These are phyloP conservation scores for Toxonevra muliebris DNA, from an alignment of 2,888 invertebrate genomes.

Conservation along the genomic window DNA sequence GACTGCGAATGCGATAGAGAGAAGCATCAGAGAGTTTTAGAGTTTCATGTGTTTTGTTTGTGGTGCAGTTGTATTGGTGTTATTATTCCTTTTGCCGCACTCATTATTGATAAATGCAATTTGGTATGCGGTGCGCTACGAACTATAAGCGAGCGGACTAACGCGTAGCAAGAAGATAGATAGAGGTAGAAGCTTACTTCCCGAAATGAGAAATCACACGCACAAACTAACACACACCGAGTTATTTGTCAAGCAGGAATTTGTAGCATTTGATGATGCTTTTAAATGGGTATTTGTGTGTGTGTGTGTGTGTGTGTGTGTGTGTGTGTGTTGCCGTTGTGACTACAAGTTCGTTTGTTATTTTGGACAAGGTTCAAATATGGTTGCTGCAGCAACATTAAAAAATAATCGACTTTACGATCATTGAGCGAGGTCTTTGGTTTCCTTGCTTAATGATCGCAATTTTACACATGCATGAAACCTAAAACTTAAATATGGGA, in stretches of 20 bases:
- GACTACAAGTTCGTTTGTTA: too few relatives aligned
- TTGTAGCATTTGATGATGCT: slow-evolving; percentile 2
- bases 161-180: neutral
- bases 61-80: neutral
- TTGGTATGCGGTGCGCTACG: neutral
- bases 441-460: too few relatives aligned
- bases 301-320: neutral
- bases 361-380: too few relatives aligned
- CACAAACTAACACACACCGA: neutral
- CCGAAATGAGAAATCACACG: slow-evolving; percentile 4
- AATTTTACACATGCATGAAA: too few relatives aligned
- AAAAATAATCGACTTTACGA: too few relatives aligned
- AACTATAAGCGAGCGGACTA: neutral
- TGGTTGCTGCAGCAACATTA: too few relatives aligned
- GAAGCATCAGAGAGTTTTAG: too few relatives aligned
- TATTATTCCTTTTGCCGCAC: neutral
- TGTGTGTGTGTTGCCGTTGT: neutral
- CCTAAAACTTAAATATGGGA: too few relatives aligned
- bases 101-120: slow-evolving; percentile 2
- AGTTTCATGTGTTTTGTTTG: too few relatives aligned
- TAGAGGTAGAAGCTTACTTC: too few relatives aligned
- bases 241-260: slow-evolving; percentile 29
- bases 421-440: too few relatives aligned
- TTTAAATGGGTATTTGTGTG: slow-evolving; percentile 1
- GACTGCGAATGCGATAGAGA: neutral